Evolutionary conservation across 2,888 invertebrate species (phyloP), one percentile per base, ranked within the genome.

Genomic region (Deroplatys truncata): DNA sequence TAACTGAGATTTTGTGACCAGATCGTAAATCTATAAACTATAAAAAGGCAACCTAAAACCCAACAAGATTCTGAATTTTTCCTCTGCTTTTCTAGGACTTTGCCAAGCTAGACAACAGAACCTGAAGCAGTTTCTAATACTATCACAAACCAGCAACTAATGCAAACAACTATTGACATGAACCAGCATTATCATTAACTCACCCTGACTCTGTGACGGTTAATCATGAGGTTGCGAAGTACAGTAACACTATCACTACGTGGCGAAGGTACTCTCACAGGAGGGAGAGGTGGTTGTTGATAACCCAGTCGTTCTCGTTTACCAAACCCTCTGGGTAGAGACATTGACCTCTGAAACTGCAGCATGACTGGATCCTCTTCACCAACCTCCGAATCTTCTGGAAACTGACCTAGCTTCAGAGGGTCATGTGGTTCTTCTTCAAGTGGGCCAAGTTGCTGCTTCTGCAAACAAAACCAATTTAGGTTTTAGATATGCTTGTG

Each of bases 321-420:
- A 9, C 93, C 94, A 90, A 94, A 93, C 56, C 93, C 93, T 82
- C 94, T 92, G 5, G 94, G 94, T 28, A 94, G 91, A 16, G 94
- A 94, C 93, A 94, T 93, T 89, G 93, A 93, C 72, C 94, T 92
- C 91, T 94, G 93, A 91, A 94, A 93, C 85, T 93, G 92, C 92
- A 93, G 91, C 86, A 93, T 90, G 56, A 91, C 92, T 29, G 91
- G 91, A 82, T 93, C 90, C 91, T 93, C 91, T 92, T 91, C 90
- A 91, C 88, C 92, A 90, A 84, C 90, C 88, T 88, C 91, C 35
- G n/a, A 25, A 90, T 86, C 91, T 90, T 83, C 92, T 92, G 82
- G 91, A 91, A 90, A 91, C 91, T 28, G 86, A 72, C 56, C 56
- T 91, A 88, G 92, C 92, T 25, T 89, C 90, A 91, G 92, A 92